phyloP scores from a whole-genome alignment of 2,797 vertebrate species.

The Darevskia nairensis region DNA sequence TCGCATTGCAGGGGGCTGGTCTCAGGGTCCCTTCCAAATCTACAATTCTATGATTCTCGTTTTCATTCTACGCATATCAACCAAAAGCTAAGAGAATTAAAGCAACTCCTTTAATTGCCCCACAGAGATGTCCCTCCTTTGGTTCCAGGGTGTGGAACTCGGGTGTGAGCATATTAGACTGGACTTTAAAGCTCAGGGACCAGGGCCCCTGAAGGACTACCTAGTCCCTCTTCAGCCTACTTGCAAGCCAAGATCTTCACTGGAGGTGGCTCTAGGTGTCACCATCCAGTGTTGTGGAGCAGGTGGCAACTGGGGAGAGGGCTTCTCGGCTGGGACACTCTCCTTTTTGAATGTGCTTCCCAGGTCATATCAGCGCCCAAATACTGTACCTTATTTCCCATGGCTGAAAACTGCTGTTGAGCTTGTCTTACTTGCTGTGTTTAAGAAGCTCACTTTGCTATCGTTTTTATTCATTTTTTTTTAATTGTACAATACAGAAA shows the following conservation, averaged over 20 bases:
- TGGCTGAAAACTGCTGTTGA: background rate
- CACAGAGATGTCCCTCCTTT: no score
- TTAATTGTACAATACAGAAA: no score
- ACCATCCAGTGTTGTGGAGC: background rate
- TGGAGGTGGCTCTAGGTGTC: background rate
- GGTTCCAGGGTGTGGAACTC: no score
- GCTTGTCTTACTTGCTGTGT: background rate
- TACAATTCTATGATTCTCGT: no score
- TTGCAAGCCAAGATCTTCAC: background rate
- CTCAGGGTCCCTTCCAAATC: no score
- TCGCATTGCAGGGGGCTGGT: no score
- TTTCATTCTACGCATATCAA: no score
- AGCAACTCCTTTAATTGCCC: no score
- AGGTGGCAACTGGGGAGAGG: background rate
- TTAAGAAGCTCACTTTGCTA: background rate
- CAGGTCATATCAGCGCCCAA: background rate
- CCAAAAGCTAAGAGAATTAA: no score
- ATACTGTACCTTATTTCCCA: background rate
- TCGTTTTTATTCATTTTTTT: background rate
- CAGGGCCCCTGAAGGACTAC: background rate
- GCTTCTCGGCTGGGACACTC: background rate
- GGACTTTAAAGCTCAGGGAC: background rate
- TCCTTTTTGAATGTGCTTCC: background rate
- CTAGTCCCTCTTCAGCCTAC: background rate
- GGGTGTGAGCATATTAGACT: background rate